Evolutionary conservation across 2,888 invertebrate species (phyloP).

Genomic region (Nomada fucata): DNA sequence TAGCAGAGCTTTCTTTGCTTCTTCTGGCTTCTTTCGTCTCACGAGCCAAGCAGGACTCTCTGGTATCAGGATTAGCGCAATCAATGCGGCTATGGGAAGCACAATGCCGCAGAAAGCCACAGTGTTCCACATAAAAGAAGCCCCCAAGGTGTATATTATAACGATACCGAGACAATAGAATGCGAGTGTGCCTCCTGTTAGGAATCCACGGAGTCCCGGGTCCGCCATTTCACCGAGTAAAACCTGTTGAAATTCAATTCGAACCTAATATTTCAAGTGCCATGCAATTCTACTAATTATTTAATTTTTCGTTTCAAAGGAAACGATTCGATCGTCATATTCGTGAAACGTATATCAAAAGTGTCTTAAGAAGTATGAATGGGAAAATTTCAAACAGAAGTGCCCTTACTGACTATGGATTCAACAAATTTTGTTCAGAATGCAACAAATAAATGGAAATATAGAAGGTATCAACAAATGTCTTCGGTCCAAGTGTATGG

Average conservation of each 20-base stretch:
- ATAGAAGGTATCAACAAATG: too few relatives aligned
- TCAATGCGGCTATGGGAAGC: constrained; percentile 87
- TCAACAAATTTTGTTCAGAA: too few relatives aligned
- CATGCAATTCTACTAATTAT: too few relatives aligned
- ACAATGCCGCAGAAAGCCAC: constrained; percentile 88
- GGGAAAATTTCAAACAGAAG: too few relatives aligned
- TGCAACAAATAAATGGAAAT: too few relatives aligned
- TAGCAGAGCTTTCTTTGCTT: constrained; percentile 86
- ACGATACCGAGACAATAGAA: constrained; percentile 91
- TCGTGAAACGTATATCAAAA: too few relatives aligned
- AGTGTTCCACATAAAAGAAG: constrained; percentile 88
- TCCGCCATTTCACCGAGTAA: constrained; percentile 91
- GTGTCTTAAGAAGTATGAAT: too few relatives aligned
- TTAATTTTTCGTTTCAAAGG: too few relatives aligned
- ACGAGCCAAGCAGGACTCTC: constrained; percentile 92
- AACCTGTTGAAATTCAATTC: constrained; percentile 85
- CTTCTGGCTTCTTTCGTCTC: constrained; percentile 86
- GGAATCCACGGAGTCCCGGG: constrained; percentile 88
- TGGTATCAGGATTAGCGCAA: constrained; percentile 88
- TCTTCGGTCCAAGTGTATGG: too few relatives aligned
- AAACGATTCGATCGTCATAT: too few relatives aligned
- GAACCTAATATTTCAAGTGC: too few relatives aligned
- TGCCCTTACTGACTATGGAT: too few relatives aligned
- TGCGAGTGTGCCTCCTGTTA: constrained; percentile 90
- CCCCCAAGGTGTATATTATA: constrained; percentile 90